phyloP scores from a whole-genome alignment of 2,113 vertebrate genomes.

The Alaudala cheleensis region DNA sequence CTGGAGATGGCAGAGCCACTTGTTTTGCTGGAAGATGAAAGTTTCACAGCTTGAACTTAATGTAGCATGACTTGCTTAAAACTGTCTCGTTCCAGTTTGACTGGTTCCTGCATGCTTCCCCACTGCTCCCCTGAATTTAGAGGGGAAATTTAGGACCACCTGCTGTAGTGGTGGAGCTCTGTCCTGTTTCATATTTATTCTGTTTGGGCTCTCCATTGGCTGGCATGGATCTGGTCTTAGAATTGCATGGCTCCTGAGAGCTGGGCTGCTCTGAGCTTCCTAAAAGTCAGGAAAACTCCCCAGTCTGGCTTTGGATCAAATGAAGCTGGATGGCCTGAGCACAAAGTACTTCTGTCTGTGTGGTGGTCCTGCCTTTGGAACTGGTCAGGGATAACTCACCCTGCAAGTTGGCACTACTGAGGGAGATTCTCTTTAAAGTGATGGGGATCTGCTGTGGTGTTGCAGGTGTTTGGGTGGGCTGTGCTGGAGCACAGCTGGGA shows the following conservation, averaged over 20 bases:
- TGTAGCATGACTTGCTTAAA: not conserved
- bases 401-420: not conserved
- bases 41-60: not conserved
- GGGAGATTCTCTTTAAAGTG: not conserved
- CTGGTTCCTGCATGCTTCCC: not conserved
- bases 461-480: not conserved
- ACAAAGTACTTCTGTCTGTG: accelerated
- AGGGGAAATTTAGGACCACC: not conserved
- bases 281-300: not conserved
- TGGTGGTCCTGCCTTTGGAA: not conserved
- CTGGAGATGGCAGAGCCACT: not conserved
- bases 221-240: not conserved
- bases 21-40: not conserved
- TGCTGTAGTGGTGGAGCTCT: not conserved
- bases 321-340: not conserved
- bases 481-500: not conserved
- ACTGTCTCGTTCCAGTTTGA: not conserved
- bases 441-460: not conserved
- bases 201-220: not conserved
- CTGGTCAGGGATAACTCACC: not conserved
- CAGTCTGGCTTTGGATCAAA: not conserved
- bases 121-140: not conserved
- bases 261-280: not conserved
- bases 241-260: not conserved
- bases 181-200: not conserved